Evolutionary conservation across 2,797 vertebrate genomes (phyloP).

Genomic region (Morelia viridis): DNA sequence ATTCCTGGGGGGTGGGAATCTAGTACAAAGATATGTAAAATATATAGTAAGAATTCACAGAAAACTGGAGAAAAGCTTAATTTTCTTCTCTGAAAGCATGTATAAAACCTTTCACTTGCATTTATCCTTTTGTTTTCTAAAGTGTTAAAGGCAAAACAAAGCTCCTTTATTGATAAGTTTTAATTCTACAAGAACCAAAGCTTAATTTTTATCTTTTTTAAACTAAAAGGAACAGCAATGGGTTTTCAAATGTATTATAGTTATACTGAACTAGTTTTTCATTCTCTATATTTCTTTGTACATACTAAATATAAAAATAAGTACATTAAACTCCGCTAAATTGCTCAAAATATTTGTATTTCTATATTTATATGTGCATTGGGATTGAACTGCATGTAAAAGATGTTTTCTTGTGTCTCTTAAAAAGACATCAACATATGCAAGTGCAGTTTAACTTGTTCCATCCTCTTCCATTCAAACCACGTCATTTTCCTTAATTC

Average conservation of each 20-base stretch:
- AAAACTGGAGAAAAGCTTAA: neutral
- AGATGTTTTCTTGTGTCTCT: neutral
- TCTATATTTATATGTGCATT: neutral
- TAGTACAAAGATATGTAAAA: neutral
- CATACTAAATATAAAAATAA: neutral
- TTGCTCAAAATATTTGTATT: neutral
- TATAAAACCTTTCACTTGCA: neutral
- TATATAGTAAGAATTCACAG: neutral
- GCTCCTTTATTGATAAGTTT: neutral
- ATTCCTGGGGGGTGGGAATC: neutral
- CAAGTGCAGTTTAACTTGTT: neutral
- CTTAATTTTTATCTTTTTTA: neutral
- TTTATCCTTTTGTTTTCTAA: neutral
- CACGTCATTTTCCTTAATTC: neutral
- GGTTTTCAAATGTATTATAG: neutral
- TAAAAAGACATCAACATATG: neutral
- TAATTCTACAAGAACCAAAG: neutral
- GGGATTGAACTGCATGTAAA: neutral
- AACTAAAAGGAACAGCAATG: neutral
- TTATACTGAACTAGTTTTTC: neutral
- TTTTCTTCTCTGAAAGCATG: neutral
- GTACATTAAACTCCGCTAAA: neutral
- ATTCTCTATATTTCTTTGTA: neutral
- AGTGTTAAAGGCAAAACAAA: neutral
- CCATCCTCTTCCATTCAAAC: neutral